Percentiles rank a stretch among this genome's conserved stretches.
Evolutionary conservation across 2,797 vertebrate species (phyloP).

Genomic region (Salmo trutta): DNA sequence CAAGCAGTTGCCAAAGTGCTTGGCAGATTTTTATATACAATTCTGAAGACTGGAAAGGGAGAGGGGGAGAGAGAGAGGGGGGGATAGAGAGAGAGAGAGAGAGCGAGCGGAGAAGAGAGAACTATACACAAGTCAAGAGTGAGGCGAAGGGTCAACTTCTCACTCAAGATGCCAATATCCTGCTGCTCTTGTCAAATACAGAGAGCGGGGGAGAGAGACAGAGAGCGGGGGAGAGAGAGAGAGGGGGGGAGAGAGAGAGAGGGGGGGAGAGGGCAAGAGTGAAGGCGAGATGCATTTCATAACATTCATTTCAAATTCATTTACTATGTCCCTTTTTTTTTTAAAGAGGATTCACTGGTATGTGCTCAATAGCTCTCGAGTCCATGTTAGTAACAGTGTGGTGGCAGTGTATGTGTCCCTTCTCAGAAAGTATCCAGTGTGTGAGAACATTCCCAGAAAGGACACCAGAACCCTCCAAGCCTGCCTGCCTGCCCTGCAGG

Average conservation of each 20-base stretch:
- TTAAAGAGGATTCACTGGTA: neutral
- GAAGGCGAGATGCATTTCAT: neutral
- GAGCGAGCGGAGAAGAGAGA: neutral
- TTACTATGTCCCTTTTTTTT: neutral
- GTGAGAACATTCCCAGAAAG: neutral
- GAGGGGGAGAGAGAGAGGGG: no score
- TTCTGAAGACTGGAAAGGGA: neutral
- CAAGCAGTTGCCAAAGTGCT: slow-evolving; percentile 19
- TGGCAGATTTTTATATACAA: neutral
- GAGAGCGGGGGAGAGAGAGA: no score
- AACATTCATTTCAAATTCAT: neutral
- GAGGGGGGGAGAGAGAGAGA: no score
- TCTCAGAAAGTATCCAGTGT: neutral
- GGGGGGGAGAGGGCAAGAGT: neutral
- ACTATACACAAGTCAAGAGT: neutral
- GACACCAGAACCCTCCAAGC: neutral
- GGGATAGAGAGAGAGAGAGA: no score
- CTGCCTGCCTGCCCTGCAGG: no score
- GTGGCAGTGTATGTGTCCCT: neutral
- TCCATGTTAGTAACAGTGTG: slow-evolving; percentile 21
- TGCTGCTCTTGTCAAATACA: neutral
- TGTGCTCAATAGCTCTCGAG: neutral
- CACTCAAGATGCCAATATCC: neutral
- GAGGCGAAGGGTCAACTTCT: neutral
- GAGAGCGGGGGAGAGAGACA: neutral